Base-by-base conservation (phyloP, 1,140 invertebrate species). In the Lordiphosa stackelbergi region DNA sequence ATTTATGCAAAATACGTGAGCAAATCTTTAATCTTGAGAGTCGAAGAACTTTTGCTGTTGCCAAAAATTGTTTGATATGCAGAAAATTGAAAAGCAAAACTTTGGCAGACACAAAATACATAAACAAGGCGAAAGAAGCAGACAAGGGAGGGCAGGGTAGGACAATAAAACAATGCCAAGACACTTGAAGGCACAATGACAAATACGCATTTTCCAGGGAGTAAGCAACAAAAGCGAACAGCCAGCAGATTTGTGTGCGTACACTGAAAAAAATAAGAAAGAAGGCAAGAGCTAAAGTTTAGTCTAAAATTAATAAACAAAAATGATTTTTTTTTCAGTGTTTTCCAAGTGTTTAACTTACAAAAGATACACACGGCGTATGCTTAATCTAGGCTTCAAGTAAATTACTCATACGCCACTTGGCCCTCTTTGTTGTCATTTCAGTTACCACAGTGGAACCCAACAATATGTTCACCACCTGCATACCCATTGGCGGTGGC, bases 171-270 rank as follows among this genome's bases (percentile, higher is more conserved):
- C 69, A 74, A 73, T 64, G 63, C 71, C 61, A 65, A 65, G 53
- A 68, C 89, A 90, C 75, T 89, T 89, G 65, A 88, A 66, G 24
- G 89, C 10, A 89, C 89, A 31, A 88, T 91, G 61, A 79, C 61
- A 72, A 66, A 69, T 72, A 91, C 91, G 90, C 91, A 69, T 84
- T 91, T 42, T 90, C 91, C 79, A 88, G 90, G 68, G 88, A 90
- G 53, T 53, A 54, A 69, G 64, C 56, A 87, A 89, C 42, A 88
- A 89, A 61, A 85, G 84, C 61, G 86, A 77, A 59, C 73, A 85
- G 62, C 89, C 6, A 28, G 24, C 24, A 28, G 5, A 90, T 69
- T 55, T 88, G 11, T 74, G 63, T 60, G 69, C 55, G 37, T 54
- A 59, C 60, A 57, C 61, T 79, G 22, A 22, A 2, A 22, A 22